A percentile compares a stretch with the other conserved stretches of the same genome.
phyloP scores from a whole-genome alignment of 2,888 invertebrate species.

The Labia minor region DNA sequence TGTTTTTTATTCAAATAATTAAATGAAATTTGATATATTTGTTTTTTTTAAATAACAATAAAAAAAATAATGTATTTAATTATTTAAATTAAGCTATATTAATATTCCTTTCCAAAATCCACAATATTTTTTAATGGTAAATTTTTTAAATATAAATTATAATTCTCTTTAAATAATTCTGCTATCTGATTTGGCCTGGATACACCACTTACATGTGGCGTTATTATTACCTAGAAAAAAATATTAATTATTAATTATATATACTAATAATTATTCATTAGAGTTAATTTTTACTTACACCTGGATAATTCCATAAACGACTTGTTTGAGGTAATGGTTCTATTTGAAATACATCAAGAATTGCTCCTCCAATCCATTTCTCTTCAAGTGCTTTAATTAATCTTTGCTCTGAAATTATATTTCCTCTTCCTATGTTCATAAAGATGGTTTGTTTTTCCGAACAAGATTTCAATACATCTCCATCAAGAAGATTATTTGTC shows the following conservation, averaged over 20 bases:
- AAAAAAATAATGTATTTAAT: too few species aligned
- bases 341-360: conserved; percentile 44
- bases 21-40: too few species aligned
- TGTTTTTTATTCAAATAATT: too few species aligned
- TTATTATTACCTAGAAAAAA: conserved; percentile 36
- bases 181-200: conserved; percentile 38
- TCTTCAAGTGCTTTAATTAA: conserved; percentile 42
- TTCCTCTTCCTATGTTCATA: conserved; percentile 49
- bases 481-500: conserved; percentile 41
- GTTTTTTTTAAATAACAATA: too few species aligned
- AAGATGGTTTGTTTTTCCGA: conserved; percentile 39
- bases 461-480: conserved; percentile 39
- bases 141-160: conserved; percentile 34
- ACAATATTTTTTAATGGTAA: conserved; percentile 35
- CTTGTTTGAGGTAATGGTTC: conserved; percentile 43
- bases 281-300: conserved; percentile 33
- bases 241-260: conserved; percentile 21
- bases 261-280: conserved; percentile 8
- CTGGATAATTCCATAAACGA: conserved; percentile 41
- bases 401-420: conserved; percentile 41
- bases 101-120: conserved; percentile 38
- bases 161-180: conserved; percentile 39
- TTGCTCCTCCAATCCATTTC: conserved; percentile 44
- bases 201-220: conserved; percentile 39
- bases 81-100: too few species aligned